Evolutionary conservation across 2,797 vertebrate species (phyloP).

Genomic region (Oreochromis grahami): DNA sequence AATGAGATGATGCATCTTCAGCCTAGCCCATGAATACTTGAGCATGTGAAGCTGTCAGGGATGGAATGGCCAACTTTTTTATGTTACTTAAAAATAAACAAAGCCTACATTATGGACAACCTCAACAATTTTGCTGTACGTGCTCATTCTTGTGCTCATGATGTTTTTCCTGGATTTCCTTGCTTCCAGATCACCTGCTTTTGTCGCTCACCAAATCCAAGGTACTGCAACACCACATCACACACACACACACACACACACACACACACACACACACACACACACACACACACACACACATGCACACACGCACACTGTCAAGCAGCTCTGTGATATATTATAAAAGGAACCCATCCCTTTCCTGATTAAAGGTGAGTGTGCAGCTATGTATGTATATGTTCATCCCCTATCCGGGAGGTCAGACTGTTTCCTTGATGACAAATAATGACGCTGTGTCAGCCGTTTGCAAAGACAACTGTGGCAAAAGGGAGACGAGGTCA

Average conservation of each 20-base stretch:
- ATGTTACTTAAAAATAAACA: neutral
- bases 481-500: neutral
- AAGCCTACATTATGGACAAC: neutral
- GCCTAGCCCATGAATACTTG: neutral
- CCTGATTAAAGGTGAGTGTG: slow-evolving; percentile 25
- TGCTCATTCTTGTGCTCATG: slow-evolving; percentile 19
- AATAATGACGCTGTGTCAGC: neutral
- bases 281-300: neutral
- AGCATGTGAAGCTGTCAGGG: neutral
- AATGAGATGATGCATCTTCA: neutral
- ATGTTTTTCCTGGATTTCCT: slow-evolving; percentile 43
- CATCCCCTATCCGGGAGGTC: neutral
- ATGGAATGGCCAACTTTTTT: neutral
- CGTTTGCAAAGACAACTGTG: neutral
- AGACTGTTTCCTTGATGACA: slow-evolving; percentile 11
- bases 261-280: neutral
- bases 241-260: neutral
- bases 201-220: neutral
- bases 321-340: slow-evolving; percentile 17
- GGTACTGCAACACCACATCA: neutral
- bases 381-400: neutral
- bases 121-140: neutral
- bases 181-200: slow-evolving; percentile 53
- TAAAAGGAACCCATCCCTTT: slow-evolving; percentile 38
- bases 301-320: neutral